These are phyloP conservation scores for Smittia sp. DNA, from an alignment of 2,888 invertebrate genomes.

Conservation along the genomic window DNA sequence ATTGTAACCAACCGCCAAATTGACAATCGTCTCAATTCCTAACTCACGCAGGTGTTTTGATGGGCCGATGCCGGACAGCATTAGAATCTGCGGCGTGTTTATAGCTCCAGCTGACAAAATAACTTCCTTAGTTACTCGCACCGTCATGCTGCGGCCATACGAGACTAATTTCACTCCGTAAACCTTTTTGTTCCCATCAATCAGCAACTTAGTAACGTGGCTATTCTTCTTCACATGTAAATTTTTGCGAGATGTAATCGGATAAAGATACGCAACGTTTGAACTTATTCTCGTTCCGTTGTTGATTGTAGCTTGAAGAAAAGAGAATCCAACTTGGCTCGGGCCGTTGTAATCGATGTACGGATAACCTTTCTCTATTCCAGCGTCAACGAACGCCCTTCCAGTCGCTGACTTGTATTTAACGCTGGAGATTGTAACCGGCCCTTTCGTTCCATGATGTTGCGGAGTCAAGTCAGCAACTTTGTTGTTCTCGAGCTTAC, in stretches of 20 bases:
- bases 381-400: slow-evolving; percentile 63
- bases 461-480: slow-evolving; percentile 56
- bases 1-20: slow-evolving; percentile 63
- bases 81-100: slow-evolving; percentile 76
- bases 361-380: slow-evolving; percentile 61
- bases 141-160: slow-evolving; percentile 52
- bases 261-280: slow-evolving; percentile 61
- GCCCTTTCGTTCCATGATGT: slow-evolving; percentile 58
- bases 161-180: slow-evolving; percentile 59
- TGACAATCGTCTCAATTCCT: slow-evolving; percentile 58
- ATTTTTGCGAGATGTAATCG: slow-evolving; percentile 56
- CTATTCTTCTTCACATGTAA: slow-evolving; percentile 59
- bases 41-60: slow-evolving; percentile 57
- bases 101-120: slow-evolving; percentile 75
- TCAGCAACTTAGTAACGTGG: slow-evolving; percentile 58
- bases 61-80: slow-evolving; percentile 73
- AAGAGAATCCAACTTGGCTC: slow-evolving; percentile 61
- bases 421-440: slow-evolving; percentile 58
- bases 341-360: slow-evolving; percentile 67
- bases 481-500: slow-evolving; percentile 70
- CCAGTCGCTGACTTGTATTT: slow-evolving; percentile 61
- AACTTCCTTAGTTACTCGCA: slow-evolving; percentile 63
- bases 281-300: slow-evolving; percentile 61
- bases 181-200: slow-evolving; percentile 56
- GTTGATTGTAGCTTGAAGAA: slow-evolving; percentile 60